Evolutionary conservation across 2,113 vertebrate genomes (phyloP).

Genomic region (Pteronura brasiliensis): DNA sequence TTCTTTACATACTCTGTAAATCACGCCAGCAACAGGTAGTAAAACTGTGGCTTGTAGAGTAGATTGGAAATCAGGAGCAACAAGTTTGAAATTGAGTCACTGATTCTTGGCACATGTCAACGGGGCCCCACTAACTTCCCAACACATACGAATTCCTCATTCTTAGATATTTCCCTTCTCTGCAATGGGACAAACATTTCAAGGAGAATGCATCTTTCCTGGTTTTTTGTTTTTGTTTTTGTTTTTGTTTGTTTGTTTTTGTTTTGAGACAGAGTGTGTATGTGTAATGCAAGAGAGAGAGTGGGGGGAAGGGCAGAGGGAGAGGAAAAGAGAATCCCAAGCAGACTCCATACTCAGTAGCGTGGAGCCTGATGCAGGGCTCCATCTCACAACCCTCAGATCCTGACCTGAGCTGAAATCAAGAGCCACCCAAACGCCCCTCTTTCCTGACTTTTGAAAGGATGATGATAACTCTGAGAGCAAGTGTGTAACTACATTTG

Average conservation of each 20-base stretch:
- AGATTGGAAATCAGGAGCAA: constrained; percentile 31
- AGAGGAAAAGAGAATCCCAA: neutral
- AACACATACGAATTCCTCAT: neutral
- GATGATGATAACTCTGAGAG: neutral
- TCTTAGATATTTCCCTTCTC: neutral
- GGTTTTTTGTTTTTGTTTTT: neutral
- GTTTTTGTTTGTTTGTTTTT: neutral
- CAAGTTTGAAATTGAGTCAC: constrained; percentile 57
- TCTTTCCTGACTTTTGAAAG: neutral
- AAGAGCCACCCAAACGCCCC: neutral
- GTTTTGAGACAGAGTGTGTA: neutral
- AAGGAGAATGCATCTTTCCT: neutral
- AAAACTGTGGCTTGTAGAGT: neutral
- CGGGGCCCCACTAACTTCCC: neutral
- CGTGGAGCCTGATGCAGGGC: neutral
- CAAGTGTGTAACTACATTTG: neutral
- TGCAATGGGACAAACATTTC: neutral
- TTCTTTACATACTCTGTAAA: constrained; percentile 7
- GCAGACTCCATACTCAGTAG: neutral
- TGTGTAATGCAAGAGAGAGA: neutral
- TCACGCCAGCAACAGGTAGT: neutral
- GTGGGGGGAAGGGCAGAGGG: neutral
- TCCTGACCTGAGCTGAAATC: neutral
- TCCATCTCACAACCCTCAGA: neutral
- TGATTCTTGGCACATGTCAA: neutral